Evolutionary conservation across 2,113 vertebrate genomes (phyloP).

Genomic region (Oncorhynchus gorbuscha): DNA sequence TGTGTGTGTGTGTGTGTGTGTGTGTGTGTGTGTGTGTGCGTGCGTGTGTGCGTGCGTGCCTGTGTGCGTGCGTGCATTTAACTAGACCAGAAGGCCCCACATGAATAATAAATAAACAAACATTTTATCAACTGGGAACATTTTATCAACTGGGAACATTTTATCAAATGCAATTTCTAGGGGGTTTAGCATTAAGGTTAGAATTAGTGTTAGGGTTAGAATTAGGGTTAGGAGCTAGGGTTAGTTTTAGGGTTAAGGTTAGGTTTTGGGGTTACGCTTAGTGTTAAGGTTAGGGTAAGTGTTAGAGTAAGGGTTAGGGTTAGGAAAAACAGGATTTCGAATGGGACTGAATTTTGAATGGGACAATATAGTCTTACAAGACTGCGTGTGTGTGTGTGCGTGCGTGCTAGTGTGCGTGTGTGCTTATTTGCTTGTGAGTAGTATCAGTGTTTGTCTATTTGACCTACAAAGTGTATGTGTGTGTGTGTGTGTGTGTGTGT

Average conservation of each 20-base stretch:
- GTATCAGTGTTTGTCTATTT: background rate
- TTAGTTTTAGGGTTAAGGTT: too few species aligned
- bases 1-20: background rate
- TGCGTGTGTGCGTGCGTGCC: background rate
- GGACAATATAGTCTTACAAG: too few species aligned
- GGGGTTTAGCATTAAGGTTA: too few species aligned
- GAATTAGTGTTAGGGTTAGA: too few species aligned
- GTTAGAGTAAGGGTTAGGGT: background rate
- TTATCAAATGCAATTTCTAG: too few species aligned
- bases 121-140: too few species aligned
- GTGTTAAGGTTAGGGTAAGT: background rate
- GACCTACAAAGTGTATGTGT: background rate
- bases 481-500: constrained; percentile 13
- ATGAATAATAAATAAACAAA: too few species aligned
- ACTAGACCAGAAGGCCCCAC: too few species aligned
- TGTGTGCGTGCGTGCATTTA: background rate
- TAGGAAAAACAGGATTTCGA: background rate
- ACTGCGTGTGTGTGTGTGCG: background rate
- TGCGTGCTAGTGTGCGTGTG: background rate
- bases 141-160: too few species aligned
- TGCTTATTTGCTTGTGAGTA: background rate
- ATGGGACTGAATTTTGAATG: background rate
- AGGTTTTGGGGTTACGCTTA: too few species aligned
- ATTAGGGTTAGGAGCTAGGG: too few species aligned
- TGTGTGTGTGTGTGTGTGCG: background rate